Conservation (phyloP, 1,140 invertebrate genomes). For the Drosophila kurseongensis region DNA sequence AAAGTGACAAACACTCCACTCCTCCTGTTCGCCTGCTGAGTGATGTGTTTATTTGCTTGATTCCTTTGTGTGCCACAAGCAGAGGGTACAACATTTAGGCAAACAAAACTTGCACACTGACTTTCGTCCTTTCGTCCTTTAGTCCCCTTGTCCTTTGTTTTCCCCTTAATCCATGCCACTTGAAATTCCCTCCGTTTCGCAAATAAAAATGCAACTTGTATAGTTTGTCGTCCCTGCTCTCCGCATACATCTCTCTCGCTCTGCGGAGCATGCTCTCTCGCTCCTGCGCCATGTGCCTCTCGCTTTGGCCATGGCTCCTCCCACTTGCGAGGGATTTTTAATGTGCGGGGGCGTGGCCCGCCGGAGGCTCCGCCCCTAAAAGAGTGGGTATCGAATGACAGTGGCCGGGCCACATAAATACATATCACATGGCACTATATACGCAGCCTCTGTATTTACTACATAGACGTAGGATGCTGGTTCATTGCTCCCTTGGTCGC, state of each 20-base stretch:
- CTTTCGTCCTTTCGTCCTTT: constrained; percentile 46
- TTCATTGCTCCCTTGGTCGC: constrained; percentile 16
- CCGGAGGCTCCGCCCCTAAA: constrained; percentile 47
- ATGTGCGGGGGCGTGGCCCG: constrained; percentile 59
- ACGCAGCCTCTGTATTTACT: constrained; percentile 4
- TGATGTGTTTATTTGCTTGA: constrained; percentile 82
- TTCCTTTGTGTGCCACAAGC: constrained; percentile 45
- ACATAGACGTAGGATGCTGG: background rate
- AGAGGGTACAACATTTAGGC: constrained; percentile 11
- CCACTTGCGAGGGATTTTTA: constrained; percentile 69
- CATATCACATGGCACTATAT: constrained; percentile 1
- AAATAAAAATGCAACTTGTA: constrained; percentile 40
- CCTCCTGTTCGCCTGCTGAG: constrained; percentile 7
- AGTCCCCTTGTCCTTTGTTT: background rate
- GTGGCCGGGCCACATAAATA: constrained; percentile 15
- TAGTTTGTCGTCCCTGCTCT: constrained; percentile 23
- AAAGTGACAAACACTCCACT: constrained; percentile 56
- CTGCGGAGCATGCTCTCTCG: constrained; percentile 3
- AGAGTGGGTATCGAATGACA: constrained; percentile 29
- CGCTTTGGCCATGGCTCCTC: constrained; percentile 54
- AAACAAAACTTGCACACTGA: constrained; percentile 54
- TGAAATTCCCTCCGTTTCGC: background rate
- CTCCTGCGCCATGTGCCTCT: constrained; percentile 9
- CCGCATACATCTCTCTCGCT: background rate
- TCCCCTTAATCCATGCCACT: background rate